A percentile compares a stretch with the other conserved stretches of the same genome.
phyloP scores from a whole-genome alignment of 2,113 vertebrate species.

The Chloropsis cyanopogon region DNA sequence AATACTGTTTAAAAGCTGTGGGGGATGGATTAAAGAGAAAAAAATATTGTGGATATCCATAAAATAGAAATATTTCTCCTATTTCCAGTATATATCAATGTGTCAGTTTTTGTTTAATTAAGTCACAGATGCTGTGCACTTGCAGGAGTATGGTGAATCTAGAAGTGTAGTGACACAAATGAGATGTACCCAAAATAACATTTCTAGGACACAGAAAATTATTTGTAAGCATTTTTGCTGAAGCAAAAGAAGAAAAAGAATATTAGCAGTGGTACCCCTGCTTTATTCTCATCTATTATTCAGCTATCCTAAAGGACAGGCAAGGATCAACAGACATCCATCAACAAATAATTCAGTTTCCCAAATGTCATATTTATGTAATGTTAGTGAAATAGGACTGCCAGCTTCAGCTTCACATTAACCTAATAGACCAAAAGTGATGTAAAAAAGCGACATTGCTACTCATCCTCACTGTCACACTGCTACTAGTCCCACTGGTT shows the following conservation, averaged over 20 bases:
- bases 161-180: neutral
- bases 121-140: constrained; percentile 66
- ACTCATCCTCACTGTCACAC: neutral
- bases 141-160: neutral
- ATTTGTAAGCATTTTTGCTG: neutral
- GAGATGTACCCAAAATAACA: neutral
- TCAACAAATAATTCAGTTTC: neutral
- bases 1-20: neutral
- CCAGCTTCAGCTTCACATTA: neutral
- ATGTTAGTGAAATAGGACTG: neutral
- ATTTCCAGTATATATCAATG: neutral
- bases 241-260: neutral
- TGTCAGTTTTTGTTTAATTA: constrained; percentile 26
- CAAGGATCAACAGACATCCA: neutral
- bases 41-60: neutral
- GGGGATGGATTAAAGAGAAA: neutral
- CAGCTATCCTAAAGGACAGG: neutral
- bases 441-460: neutral
- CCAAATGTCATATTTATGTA: neutral
- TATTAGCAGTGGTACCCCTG: neutral
- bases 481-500: neutral
- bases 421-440: neutral
- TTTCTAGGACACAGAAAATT: neutral
- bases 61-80: neutral
- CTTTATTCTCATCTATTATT: neutral